Evolutionary conservation across 2,888 invertebrate genomes (phyloP).

Genomic region (Sinodicranocentrus sp.): DNA sequence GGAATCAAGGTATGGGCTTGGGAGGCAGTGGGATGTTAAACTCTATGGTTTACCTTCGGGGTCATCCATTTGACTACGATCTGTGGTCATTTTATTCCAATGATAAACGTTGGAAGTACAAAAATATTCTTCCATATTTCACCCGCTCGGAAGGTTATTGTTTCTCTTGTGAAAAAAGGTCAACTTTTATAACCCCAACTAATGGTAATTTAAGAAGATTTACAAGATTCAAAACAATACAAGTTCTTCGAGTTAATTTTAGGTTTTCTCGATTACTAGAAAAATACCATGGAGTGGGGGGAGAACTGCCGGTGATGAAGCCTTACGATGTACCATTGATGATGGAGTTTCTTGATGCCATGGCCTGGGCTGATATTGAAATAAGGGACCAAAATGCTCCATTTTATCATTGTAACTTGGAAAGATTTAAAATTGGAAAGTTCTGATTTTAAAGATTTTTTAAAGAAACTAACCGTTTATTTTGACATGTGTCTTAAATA

Average conservation of each 20-base stretch:
- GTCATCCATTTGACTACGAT: conserved; percentile 83
- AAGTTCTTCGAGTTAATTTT: no score
- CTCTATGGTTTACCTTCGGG: conserved; percentile 85
- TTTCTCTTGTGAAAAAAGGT: conserved; percentile 56
- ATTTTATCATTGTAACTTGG: conserved; percentile 54
- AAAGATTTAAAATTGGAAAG: not conserved
- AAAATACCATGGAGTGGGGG: conserved; percentile 62
- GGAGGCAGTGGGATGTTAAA: conserved; percentile 88
- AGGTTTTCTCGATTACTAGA: no score
- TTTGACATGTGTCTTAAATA: conserved; percentile 6
- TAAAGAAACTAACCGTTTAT: not conserved
- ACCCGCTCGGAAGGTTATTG: conserved; percentile 77
- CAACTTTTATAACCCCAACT: conserved; percentile 38
- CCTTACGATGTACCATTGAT: conserved; percentile 79
- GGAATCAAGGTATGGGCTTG: conserved; percentile 86
- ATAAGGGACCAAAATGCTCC: conserved; percentile 80
- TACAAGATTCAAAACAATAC: not conserved
- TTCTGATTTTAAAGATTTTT: not conserved
- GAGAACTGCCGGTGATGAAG: conserved; percentile 78
- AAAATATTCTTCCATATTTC: conserved; percentile 79
- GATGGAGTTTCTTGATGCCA: conserved; percentile 81
- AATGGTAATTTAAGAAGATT: no score
- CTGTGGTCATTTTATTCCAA: conserved; percentile 82
- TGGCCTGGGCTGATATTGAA: conserved; percentile 81
- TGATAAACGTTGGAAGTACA: conserved; percentile 78